These are phyloP conservation scores for Anhinga anhinga DNA, from an alignment of 2,113 vertebrate species.

Conservation along the genomic window DNA sequence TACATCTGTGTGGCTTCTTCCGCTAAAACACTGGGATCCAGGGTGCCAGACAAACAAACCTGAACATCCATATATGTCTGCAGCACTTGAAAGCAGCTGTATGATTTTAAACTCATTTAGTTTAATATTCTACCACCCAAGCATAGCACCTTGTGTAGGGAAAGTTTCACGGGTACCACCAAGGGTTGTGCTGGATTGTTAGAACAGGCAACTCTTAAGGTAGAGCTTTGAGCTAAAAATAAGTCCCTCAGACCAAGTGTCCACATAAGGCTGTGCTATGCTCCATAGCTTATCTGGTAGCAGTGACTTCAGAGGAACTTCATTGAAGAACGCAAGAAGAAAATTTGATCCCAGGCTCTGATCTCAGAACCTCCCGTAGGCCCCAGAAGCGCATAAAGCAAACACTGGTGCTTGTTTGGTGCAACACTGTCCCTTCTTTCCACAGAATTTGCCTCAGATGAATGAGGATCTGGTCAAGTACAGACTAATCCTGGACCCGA, in stretches of 20 bases:
- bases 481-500: background rate
- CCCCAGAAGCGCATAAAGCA: background rate
- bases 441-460: background rate
- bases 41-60: background rate
- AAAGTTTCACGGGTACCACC: background rate
- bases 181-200: background rate
- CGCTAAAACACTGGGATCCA: background rate
- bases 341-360: background rate
- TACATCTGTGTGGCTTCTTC: background rate
- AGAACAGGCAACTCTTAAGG: constrained; percentile 7
- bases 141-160: background rate
- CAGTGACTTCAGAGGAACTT: constrained; percentile 24
- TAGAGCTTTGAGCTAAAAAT: constrained; percentile 58
- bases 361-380: background rate
- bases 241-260: background rate
- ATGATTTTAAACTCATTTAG: background rate
- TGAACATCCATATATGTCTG: background rate
- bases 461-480: background rate
- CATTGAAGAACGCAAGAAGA: background rate
- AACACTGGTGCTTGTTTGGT: background rate
- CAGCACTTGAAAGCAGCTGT: background rate
- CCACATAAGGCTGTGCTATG: constrained; percentile 56
- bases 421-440: background rate
- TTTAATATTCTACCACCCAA: background rate
- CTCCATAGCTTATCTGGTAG: constrained; percentile 45